phyloP scores from a whole-genome alignment of 2,113 vertebrate species.

The Limanda limanda region DNA sequence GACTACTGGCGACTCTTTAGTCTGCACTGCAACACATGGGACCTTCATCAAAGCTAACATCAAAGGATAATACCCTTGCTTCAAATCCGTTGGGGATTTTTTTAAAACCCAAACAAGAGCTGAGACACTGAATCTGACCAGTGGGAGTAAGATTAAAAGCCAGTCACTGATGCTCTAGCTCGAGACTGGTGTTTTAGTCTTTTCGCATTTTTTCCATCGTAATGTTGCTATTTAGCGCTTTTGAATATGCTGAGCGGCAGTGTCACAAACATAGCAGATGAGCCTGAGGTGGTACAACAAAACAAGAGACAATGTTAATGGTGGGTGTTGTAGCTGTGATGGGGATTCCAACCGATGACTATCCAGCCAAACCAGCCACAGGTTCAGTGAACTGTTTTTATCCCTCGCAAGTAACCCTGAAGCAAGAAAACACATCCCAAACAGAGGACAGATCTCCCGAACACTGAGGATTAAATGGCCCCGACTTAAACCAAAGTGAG shows the following conservation, averaged over 20 bases:
- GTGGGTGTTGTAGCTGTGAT: conserved; percentile 22
- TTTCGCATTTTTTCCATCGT: background rate
- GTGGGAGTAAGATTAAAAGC: conserved; percentile 39
- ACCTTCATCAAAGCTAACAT: conserved; percentile 42
- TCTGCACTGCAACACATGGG: conserved; percentile 53
- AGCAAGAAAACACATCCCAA: conserved; percentile 27
- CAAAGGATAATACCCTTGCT: conserved; percentile 60
- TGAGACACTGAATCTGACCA: conserved; percentile 32
- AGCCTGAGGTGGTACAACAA: conserved; percentile 12
- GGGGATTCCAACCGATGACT: conserved; percentile 26
- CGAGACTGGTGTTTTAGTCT: background rate
- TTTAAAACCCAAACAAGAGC: conserved; percentile 51
- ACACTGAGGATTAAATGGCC: conserved; percentile 27
- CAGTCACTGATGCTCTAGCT: background rate
- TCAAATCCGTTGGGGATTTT: conserved; percentile 38
- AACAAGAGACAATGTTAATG: conserved; percentile 14
- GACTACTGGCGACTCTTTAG: conserved; percentile 47
- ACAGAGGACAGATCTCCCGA: conserved; percentile 14
- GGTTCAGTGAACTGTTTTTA: background rate
- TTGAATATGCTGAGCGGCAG: background rate
- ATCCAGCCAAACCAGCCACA: conserved; percentile 22
- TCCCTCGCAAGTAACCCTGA: background rate
- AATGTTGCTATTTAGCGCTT: background rate
- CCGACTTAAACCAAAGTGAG: conserved; percentile 27
- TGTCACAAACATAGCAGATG: background rate